Evolutionary conservation across 2,888 invertebrate species (phyloP).

Genomic region (Meiosimyza decipiens): DNA sequence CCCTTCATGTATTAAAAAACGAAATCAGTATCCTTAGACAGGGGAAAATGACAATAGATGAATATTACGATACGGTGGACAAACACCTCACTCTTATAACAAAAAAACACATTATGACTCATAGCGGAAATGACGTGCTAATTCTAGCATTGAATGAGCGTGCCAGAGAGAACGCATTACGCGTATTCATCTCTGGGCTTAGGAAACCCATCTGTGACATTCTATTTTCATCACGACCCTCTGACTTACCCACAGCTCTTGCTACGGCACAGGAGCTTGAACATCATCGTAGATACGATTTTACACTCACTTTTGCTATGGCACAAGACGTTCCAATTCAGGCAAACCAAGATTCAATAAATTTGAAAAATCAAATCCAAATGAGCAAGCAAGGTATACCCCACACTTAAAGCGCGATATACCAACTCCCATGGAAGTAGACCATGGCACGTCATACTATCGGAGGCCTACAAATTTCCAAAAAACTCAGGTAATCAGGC

Average conservation of each 20-base stretch:
- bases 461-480: conserved; percentile 11
- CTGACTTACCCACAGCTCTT: conserved; percentile 38
- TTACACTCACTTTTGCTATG: conserved; percentile 26
- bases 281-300: conserved; percentile 36
- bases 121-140: conserved; percentile 35
- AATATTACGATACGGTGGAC: conserved; percentile 42
- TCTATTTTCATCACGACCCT: conserved; percentile 36
- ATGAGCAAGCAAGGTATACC: too few relatives aligned
- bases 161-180: conserved; percentile 35
- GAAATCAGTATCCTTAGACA: conserved; percentile 43
- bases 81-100: conserved; percentile 39
- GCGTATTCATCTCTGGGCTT: conserved; percentile 37
- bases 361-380: too few relatives aligned
- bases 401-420: too few relatives aligned
- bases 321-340: not conserved
- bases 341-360: not conserved
- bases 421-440: conserved; percentile 26
- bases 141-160: conserved; percentile 28
- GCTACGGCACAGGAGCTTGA: conserved; percentile 40
- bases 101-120: conserved; percentile 41
- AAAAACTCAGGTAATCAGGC: not conserved
- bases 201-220: conserved; percentile 36
- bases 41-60: conserved; percentile 37
- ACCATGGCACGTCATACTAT: conserved; percentile 26
- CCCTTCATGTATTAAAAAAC: conserved; percentile 40